Conservation (phyloP, 2,113 vertebrate species). For the Cyanoramphus novaezelandiae region DNA sequence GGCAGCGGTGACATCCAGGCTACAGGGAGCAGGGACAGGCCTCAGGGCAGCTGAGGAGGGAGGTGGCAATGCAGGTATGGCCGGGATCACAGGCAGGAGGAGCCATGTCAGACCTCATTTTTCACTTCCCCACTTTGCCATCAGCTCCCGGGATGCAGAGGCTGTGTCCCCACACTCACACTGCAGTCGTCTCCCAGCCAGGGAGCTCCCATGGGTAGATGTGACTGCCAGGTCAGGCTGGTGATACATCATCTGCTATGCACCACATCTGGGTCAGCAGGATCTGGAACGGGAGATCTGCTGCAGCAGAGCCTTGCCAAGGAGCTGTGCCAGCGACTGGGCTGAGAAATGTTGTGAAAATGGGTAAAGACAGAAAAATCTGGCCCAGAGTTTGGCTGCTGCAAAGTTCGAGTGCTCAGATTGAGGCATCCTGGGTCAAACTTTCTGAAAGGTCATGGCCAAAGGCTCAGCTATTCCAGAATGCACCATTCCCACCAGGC, state of each 20-base stretch:
- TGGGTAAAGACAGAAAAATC: neutral
- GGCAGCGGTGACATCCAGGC: neutral
- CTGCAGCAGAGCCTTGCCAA: neutral
- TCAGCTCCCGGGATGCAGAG: rapidly evolving
- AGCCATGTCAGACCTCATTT: neutral
- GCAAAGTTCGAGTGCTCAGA: neutral
- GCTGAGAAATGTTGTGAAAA: neutral
- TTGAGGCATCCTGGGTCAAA: neutral
- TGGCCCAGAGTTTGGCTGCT: neutral
- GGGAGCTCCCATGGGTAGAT: neutral
- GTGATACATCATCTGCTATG: neutral
- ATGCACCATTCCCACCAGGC: neutral
- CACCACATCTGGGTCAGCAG: neutral
- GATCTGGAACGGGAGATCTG: neutral
- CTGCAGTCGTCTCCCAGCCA: rapidly evolving
- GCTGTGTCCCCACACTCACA: neutral
- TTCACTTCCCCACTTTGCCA: neutral
- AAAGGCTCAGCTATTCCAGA: neutral
- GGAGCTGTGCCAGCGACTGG: neutral
- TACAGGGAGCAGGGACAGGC: neutral
- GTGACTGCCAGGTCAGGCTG: neutral
- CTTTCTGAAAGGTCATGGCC: neutral
- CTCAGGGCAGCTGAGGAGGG: neutral
- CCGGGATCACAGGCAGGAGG: neutral
- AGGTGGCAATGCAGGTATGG: neutral